phyloP scores from a whole-genome alignment of 2,797 vertebrate genomes.

The Gambusia yucatana region DNA sequence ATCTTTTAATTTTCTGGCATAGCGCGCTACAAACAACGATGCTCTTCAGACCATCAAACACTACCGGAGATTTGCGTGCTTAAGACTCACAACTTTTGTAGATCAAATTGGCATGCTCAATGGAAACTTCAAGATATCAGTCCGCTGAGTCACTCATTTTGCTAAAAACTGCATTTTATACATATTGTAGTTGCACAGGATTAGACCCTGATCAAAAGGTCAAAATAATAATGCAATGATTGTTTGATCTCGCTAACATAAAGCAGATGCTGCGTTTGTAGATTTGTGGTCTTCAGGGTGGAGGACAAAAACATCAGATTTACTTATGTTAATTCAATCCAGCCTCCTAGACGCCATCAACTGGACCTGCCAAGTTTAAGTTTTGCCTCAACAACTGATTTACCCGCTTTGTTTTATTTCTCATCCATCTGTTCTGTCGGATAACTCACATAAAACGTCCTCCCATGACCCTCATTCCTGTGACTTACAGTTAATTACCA shows the following conservation, averaged over 20 bases:
- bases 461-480: slow-evolving; percentile 28
- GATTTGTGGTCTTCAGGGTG: not conserved
- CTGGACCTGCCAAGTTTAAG: not conserved
- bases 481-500: slow-evolving; percentile 24
- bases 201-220: not conserved
- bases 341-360: not conserved
- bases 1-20: too few species aligned
- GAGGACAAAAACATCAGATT: not conserved
- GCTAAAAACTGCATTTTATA: not conserved
- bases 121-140: not conserved
- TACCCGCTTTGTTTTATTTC: not conserved
- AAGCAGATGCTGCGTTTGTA: not conserved
- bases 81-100: not conserved
- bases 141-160: not conserved
- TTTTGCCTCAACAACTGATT: not conserved
- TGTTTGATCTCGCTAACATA: not conserved
- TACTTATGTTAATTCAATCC: not conserved
- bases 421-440: slow-evolving; percentile 2
- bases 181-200: not conserved
- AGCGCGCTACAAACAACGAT: not conserved
- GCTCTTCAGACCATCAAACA: not conserved
- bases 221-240: not conserved
- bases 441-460: slow-evolving; percentile 3
- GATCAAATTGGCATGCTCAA: not conserved
- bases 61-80: not conserved